Conservation (phyloP, 2,888 invertebrate genomes). For the Cryptus armator region DNA sequence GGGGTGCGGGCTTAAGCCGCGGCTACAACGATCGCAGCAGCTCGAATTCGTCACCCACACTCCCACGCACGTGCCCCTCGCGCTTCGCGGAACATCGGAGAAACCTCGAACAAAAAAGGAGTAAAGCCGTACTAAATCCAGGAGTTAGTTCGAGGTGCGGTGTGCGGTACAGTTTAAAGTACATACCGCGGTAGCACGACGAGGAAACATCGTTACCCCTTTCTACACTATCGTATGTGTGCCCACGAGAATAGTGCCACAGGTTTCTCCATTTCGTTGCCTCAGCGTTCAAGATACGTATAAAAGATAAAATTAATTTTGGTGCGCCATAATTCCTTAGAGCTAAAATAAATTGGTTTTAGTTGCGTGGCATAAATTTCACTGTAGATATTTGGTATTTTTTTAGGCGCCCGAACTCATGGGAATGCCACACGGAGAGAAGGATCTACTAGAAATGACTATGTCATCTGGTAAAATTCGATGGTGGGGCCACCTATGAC, state of each 20-base stretch:
- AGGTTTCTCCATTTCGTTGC: neutral
- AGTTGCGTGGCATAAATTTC: too few relatives aligned
- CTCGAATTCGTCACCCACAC: conserved; percentile 53
- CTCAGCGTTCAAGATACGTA: neutral
- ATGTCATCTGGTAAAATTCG: too few relatives aligned
- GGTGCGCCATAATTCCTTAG: neutral
- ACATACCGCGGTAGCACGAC: neutral
- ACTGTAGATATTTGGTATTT: too few relatives aligned
- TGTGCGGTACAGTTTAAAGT: conserved; percentile 9
- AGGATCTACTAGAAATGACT: too few relatives aligned
- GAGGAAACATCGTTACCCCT: conserved; percentile 31
- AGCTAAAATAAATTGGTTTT: too few relatives aligned
- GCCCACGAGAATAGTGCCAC: neutral
- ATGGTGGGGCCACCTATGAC: too few relatives aligned
- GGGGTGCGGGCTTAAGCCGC: conserved; percentile 50
- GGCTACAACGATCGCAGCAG: conserved; percentile 49
- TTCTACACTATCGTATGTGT: neutral
- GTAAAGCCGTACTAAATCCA: conserved; percentile 45
- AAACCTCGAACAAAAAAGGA: conserved; percentile 35
- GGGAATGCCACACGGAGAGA: too few relatives aligned
- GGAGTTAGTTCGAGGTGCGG: conserved; percentile 44
- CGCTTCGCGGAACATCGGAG: conserved; percentile 29
- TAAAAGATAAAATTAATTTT: neutral
- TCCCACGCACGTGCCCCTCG: conserved; percentile 2
- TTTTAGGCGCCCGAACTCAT: too few relatives aligned